These are phyloP conservation scores for Eupeodes luniger DNA, from an alignment of 2,888 invertebrate genomes.

Conservation along the genomic window DNA sequence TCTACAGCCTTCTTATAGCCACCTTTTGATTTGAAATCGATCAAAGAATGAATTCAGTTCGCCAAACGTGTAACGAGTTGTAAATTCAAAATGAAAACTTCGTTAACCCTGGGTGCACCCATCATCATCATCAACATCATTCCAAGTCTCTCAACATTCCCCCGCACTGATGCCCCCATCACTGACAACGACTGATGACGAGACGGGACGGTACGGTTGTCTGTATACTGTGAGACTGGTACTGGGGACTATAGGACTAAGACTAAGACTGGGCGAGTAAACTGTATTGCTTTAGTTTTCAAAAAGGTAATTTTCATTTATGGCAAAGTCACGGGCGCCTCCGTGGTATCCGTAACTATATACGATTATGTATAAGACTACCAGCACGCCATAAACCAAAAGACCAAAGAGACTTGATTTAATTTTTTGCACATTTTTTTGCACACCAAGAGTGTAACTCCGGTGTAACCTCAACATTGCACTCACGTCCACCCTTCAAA, in stretches of 20 bases:
- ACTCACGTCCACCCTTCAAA: constrained; percentile 76
- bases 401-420: constrained; percentile 26
- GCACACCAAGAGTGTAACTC: constrained; percentile 60
- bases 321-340: constrained; percentile 75
- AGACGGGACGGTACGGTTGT: no score
- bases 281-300: constrained; percentile 57
- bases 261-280: background rate
- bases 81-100: constrained; percentile 76
- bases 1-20: constrained; percentile 18
- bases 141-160: background rate
- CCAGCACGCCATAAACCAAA: constrained; percentile 48
- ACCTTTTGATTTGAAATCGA: constrained; percentile 75
- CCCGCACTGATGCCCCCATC: no score
- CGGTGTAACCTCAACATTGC: constrained; percentile 70
- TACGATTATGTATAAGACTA: background rate
- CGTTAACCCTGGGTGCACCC: constrained; percentile 72
- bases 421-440: constrained; percentile 6
- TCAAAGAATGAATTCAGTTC: constrained; percentile 71
- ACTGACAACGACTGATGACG: background rate
- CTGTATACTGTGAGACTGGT: no score
- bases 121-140: constrained; percentile 41
- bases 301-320: constrained; percentile 70
- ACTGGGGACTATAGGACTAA: no score
- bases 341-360: constrained; percentile 7
- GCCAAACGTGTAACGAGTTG: constrained; percentile 71